Conservation (phyloP, 2,113 vertebrate species). For the Alethe castanea region DNA sequence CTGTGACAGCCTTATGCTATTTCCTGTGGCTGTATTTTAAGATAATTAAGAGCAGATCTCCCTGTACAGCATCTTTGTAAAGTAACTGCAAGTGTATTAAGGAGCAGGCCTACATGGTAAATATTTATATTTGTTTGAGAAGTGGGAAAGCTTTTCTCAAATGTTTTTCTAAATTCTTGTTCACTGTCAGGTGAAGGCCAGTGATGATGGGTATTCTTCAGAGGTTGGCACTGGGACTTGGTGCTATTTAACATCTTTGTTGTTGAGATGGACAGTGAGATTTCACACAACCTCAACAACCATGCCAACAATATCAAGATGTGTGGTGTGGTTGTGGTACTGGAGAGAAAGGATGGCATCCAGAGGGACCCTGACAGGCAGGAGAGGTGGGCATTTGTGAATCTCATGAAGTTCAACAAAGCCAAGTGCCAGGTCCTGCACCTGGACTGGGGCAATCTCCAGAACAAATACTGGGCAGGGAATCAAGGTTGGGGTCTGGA, state of each 20-base stretch:
- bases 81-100: conserved; percentile 20
- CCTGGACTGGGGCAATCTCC: neutral
- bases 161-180: neutral
- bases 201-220: neutral
- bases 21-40: conserved; percentile 64
- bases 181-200: neutral
- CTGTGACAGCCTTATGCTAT: conserved; percentile 32
- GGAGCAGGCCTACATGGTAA: neutral
- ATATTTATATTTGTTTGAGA: neutral
- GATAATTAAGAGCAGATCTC: conserved; percentile 60
- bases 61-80: conserved; percentile 4
- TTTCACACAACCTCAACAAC: rapidly evolving
- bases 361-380: neutral
- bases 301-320: no score
- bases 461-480: neutral
- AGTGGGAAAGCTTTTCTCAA: neutral
- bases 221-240: no score
- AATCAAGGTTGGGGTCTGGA: neutral
- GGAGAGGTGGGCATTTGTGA: neutral
- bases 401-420: neutral
- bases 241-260: rapidly evolving
- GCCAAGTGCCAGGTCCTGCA: neutral
- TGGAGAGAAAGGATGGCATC: neutral
- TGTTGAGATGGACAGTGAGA: neutral
- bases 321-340: neutral